phyloP scores from a whole-genome alignment of 2,113 vertebrate genomes.

The Aptenodytes patagonicus region DNA sequence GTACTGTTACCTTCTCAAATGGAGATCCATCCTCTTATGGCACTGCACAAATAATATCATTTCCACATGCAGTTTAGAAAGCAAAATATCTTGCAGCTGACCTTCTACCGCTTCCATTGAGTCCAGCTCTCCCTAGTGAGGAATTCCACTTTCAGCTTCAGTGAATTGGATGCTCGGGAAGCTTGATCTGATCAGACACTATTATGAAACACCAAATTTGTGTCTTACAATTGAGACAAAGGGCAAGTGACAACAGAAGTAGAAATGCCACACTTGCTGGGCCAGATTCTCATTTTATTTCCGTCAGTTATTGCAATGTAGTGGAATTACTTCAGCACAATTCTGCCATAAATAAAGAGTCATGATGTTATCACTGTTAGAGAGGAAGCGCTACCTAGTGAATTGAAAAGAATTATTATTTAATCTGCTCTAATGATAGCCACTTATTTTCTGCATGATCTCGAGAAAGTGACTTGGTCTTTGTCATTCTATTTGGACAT shows the following conservation, averaged over 20 bases:
- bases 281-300: background rate
- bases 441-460: background rate
- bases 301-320: background rate
- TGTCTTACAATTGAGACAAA: background rate
- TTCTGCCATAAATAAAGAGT: background rate
- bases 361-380: background rate
- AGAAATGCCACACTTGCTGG: background rate
- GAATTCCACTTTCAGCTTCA: background rate
- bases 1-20: background rate
- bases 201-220: background rate
- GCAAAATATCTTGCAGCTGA: background rate
- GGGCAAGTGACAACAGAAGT: background rate
- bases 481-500: background rate
- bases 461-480: background rate
- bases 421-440: background rate
- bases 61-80: background rate
- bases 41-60: background rate
- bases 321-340: background rate
- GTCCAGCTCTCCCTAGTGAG: background rate
- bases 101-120: background rate
- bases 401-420: background rate
- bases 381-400: background rate
- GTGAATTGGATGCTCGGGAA: background rate
- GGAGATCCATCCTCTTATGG: background rate
- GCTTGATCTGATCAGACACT: background rate